phyloP scores from a whole-genome alignment of 2,113 vertebrate genomes.

The Panthera tigris region DNA sequence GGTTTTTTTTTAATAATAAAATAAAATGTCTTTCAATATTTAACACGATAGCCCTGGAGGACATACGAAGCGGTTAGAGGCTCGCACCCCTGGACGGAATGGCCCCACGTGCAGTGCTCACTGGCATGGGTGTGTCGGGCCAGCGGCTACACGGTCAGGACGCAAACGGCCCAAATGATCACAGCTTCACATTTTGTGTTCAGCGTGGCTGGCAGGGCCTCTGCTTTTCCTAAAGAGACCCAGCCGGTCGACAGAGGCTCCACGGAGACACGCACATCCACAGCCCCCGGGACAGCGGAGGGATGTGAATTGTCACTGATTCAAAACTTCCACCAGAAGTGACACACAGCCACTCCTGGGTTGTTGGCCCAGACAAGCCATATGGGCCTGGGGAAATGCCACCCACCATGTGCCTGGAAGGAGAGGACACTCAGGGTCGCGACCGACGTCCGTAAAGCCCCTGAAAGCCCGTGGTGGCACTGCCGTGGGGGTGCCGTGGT shows the following conservation, averaged over 20 bases:
- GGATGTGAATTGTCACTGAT: neutral
- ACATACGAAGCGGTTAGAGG: neutral
- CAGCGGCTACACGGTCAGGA: rapidly evolving
- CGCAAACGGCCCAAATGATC: neutral
- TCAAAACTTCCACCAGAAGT: rapidly evolving
- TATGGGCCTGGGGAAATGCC: neutral
- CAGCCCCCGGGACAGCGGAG: rapidly evolving
- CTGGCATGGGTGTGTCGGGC: rapidly evolving
- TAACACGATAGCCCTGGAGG: neutral
- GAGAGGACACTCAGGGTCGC: neutral
- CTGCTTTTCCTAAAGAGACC: neutral
- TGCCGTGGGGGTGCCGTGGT: neutral
- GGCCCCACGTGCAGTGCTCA: rapidly evolving
- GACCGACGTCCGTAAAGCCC: neutral
- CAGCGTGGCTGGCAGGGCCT: neutral
- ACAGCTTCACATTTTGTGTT: neutral
- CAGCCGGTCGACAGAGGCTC: neutral
- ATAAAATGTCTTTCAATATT: neutral
- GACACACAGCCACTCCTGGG: neutral
- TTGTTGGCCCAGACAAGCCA: neutral
- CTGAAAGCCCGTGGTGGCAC: neutral
- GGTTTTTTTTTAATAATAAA: neutral
- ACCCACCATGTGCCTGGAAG: neutral
- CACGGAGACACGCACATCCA: rapidly evolving
- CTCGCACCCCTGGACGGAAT: neutral